These are phyloP conservation scores for Dicycla oo DNA, from an alignment of 2,888 invertebrate species.

Conservation along the genomic window DNA sequence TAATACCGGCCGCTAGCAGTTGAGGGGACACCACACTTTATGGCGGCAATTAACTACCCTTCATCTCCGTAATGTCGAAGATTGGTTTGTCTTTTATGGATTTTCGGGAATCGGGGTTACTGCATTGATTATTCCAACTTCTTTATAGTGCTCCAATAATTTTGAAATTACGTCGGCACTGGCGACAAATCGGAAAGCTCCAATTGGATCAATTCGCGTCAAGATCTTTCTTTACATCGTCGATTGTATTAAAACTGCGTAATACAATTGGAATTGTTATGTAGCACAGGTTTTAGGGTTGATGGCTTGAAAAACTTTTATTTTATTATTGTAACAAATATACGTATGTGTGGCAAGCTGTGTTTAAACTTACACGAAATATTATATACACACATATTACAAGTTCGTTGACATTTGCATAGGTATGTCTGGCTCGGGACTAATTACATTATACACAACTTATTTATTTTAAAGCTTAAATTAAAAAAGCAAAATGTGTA, in stretches of 20 bases:
- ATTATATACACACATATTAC: slow-evolving; percentile 3
- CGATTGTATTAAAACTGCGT: slow-evolving; percentile 28
- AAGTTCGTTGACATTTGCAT: slow-evolving; percentile 41
- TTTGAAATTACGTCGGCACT: slow-evolving; percentile 47
- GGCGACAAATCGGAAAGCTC: slow-evolving; percentile 46
- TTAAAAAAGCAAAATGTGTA: not conserved
- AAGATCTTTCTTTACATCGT: slow-evolving; percentile 27
- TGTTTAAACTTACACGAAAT: slow-evolving; percentile 19
- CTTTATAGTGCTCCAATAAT: slow-evolving; percentile 66
- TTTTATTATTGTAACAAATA: slow-evolving; percentile 1
- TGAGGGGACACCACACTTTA: slow-evolving; percentile 86
- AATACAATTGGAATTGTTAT: slow-evolving; percentile 37
- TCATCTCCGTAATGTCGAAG: slow-evolving; percentile 84
- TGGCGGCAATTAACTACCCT: slow-evolving; percentile 86
- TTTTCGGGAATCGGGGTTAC: slow-evolving; percentile 79
- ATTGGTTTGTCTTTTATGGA: slow-evolving; percentile 86
- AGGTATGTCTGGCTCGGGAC: slow-evolving; percentile 17
- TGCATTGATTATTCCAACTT: slow-evolving; percentile 77
- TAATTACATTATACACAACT: slow-evolving; percentile 9
- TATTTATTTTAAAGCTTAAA: slow-evolving; percentile 5
- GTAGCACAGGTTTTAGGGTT: slow-evolving; percentile 14
- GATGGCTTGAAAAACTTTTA: slow-evolving; percentile 21
- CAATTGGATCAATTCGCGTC: slow-evolving; percentile 34
- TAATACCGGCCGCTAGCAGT: slow-evolving; percentile 82
- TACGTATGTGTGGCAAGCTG: not conserved